phyloP scores from a whole-genome alignment of 1,140 invertebrate genomes.

The Goniozus legneri region DNA sequence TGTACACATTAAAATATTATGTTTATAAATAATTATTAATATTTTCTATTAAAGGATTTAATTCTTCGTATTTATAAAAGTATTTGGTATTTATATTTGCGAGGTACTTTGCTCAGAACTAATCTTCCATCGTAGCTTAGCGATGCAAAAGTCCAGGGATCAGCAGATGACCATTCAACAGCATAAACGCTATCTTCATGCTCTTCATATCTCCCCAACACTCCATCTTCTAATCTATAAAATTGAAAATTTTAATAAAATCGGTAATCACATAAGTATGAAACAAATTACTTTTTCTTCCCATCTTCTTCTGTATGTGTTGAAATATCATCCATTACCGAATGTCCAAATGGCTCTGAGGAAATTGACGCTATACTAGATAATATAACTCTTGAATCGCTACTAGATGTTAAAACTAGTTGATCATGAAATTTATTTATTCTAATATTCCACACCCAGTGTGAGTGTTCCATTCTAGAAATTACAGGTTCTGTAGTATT shows the following conservation, averaged over 20 bases:
- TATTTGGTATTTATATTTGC: constrained; percentile 89
- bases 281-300: constrained; percentile 47
- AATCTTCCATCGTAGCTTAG: constrained; percentile 94
- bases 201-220: constrained; percentile 87
- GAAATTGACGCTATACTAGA: constrained; percentile 84
- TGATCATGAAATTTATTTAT: constrained; percentile 98
- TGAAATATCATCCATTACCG: constrained; percentile 50
- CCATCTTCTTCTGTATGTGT: constrained; percentile 32
- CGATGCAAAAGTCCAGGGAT: constrained; percentile 98
- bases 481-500: constrained; percentile 75
- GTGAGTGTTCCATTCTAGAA: constrained; percentile 85
- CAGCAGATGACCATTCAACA: constrained; percentile 93
- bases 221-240: constrained; percentile 71
- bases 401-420: constrained; percentile 89
- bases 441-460: constrained; percentile 93
- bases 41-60: not conserved
- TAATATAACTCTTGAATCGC: constrained; percentile 88
- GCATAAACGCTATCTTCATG: constrained; percentile 98
- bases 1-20: too few relatives aligned
- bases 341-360: constrained; percentile 69
- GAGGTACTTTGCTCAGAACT: constrained; percentile 88
- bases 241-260: too few relatives aligned
- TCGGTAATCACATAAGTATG: constrained; percentile 1
- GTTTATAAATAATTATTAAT: constrained; percentile 9
- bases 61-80: constrained; percentile 60